These are phyloP conservation scores for Fragum sueziense DNA, from an alignment of 2,888 invertebrate genomes.

Conservation along the genomic window DNA sequence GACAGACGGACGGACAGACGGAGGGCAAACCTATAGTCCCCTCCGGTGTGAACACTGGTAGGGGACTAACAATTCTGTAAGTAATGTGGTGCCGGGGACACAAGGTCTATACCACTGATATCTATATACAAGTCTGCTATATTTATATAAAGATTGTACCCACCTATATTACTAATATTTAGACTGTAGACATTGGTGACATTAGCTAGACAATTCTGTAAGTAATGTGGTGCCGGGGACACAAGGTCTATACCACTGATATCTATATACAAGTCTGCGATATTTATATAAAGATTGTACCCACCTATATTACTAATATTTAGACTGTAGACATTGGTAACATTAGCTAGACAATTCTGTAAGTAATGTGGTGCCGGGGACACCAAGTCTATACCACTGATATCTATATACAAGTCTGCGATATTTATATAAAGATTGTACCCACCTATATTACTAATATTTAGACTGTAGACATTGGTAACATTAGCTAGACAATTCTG, in stretches of 20 bases:
- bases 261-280: conserved; percentile 92
- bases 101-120: too few relatives aligned
- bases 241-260: conserved; percentile 94
- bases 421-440: conserved; percentile 91
- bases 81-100: too few relatives aligned
- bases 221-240: conserved; percentile 86
- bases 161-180: conserved; percentile 97
- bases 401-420: conserved; percentile 93
- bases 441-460: conserved; percentile 96
- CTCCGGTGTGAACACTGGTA: too few relatives aligned
- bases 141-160: too few relatives aligned
- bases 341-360: conserved; percentile 95
- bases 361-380: conserved; percentile 89
- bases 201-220: conserved; percentile 96
- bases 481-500: conserved; percentile 97
- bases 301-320: conserved; percentile 97
- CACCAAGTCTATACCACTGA: conserved; percentile 95
- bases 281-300: conserved; percentile 86
- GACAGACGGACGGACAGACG: too few relatives aligned
- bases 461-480: conserved; percentile 92
- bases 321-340: conserved; percentile 92
- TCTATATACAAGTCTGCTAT: too few relatives aligned
- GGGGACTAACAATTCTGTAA: too few relatives aligned
- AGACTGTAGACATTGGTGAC: conserved; percentile 93
- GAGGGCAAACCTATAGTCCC: too few relatives aligned